These are phyloP conservation scores for Philereme vetulata DNA, from an alignment of 2,888 invertebrate species.

Conservation along the genomic window DNA sequence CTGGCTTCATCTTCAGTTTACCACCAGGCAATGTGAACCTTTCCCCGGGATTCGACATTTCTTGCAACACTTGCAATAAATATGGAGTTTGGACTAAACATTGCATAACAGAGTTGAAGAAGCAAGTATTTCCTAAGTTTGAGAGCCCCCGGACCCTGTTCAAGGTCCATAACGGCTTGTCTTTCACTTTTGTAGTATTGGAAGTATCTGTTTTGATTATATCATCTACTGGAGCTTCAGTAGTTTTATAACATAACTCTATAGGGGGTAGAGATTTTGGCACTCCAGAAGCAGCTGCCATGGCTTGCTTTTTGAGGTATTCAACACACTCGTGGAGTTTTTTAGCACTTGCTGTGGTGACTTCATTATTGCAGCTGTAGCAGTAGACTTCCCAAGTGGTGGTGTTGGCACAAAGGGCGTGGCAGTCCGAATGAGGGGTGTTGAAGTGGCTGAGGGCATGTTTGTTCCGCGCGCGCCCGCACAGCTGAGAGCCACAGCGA, in stretches of 20 bases:
- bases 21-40: slow-evolving; percentile 90
- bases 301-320: slow-evolving; percentile 85
- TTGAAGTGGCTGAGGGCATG: slow-evolving; percentile 90
- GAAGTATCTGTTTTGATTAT: slow-evolving; percentile 50
- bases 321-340: slow-evolving; percentile 90
- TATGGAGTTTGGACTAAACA: slow-evolving; percentile 94
- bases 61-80: slow-evolving; percentile 87
- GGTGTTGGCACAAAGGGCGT: slow-evolving; percentile 89
- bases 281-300: slow-evolving; percentile 49
- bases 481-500: slow-evolving; percentile 90
- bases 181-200: slow-evolving; percentile 58
- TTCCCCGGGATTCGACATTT: slow-evolving; percentile 87
- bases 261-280: slow-evolving; percentile 66
- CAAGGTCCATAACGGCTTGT: slow-evolving; percentile 63
- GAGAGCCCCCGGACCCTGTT: slow-evolving; percentile 90
- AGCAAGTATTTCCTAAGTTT: slow-evolving; percentile 98
- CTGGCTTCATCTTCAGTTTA: slow-evolving; percentile 78
- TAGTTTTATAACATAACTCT: slow-evolving; percentile 61
- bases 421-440: slow-evolving; percentile 90
- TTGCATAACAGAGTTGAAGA: slow-evolving; percentile 98
- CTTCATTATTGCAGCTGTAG: slow-evolving; percentile 89
- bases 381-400: slow-evolving; percentile 90
- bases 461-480: slow-evolving; percentile 86
- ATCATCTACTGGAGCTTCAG: slow-evolving; percentile 57
- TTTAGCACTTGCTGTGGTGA: slow-evolving; percentile 84